These are phyloP conservation scores for Alauda arvensis DNA, from an alignment of 2,797 vertebrate genomes.

Conservation along the genomic window DNA sequence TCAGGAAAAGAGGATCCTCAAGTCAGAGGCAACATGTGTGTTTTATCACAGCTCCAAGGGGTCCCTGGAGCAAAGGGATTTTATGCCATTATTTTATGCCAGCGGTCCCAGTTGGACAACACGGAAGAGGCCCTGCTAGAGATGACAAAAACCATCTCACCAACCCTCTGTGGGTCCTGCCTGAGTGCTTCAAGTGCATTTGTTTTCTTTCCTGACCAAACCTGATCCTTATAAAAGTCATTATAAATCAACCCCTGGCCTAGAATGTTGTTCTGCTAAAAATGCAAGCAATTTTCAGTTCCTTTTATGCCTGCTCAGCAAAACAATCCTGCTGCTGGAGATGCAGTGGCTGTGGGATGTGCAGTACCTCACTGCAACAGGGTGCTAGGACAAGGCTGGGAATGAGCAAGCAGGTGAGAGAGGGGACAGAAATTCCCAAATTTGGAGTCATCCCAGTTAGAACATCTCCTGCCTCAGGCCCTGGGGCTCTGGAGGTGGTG, in stretches of 20 bases:
- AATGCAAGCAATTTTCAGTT: neutral
- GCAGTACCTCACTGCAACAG: neutral
- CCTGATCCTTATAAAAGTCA: neutral
- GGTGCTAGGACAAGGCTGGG: neutral
- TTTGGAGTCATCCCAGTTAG: neutral
- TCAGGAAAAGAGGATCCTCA: neutral
- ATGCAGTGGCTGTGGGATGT: neutral
- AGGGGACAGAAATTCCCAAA: neutral
- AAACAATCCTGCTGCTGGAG: neutral
- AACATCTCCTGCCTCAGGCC: neutral
- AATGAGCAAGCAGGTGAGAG: neutral
- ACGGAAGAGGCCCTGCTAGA: accelerated
- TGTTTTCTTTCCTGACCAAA: neutral
- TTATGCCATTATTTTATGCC: too few relatives aligned
- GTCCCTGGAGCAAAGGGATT: neutral
- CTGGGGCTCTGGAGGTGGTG: neutral
- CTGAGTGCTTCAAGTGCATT: neutral
- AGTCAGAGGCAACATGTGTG: neutral
- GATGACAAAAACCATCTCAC: neutral
- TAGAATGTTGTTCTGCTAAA: neutral
- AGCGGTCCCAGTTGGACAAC: neutral
- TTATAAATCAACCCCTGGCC: neutral
- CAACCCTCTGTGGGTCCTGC: neutral
- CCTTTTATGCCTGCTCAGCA: neutral
- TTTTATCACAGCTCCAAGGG: neutral